Percentiles rank a stretch among this genome's conserved stretches.
Conservation (phyloP, 2,797 vertebrate genomes). For the Anableps anableps region DNA sequence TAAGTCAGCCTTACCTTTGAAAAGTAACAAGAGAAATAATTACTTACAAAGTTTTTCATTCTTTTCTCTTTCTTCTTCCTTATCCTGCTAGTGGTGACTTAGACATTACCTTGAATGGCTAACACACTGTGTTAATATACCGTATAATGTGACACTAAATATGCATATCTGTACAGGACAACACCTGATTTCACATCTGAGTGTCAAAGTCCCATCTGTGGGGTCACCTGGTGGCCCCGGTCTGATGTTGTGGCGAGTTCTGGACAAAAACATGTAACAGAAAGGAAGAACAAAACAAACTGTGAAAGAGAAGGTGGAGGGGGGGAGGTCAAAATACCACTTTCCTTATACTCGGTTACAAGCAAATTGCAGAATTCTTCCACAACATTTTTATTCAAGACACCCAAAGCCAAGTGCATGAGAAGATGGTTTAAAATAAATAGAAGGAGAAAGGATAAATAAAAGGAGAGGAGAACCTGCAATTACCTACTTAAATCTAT, state of each 20-base stretch:
- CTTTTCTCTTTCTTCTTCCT: constrained; percentile 29
- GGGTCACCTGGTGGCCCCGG: constrained; percentile 76
- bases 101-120: constrained; percentile 82
- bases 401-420: constrained; percentile 5
- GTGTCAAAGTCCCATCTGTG: constrained; percentile 85
- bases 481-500: constrained; percentile 31
- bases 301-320: constrained; percentile 49
- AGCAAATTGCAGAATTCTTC: constrained; percentile 40
- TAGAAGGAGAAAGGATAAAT: background rate
- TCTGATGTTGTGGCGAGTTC: constrained; percentile 56
- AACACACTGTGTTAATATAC: constrained; percentile 82
- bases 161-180: constrained; percentile 79
- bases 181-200: constrained; percentile 84
- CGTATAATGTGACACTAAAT: constrained; percentile 89
- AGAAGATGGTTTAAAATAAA: constrained; percentile 17
- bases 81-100: constrained; percentile 74
- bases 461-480: constrained; percentile 12
- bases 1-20: constrained; percentile 71
- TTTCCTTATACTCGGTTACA: constrained; percentile 32
- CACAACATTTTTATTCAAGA: constrained; percentile 10
- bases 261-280: constrained; percentile 50
- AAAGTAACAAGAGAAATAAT: constrained; percentile 68
- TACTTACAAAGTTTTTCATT: constrained; percentile 73
- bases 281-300: constrained; percentile 40
- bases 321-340: constrained; percentile 61